Base-by-base conservation (phyloP, 2,113 vertebrate species). In the Chionis minor region DNA sequence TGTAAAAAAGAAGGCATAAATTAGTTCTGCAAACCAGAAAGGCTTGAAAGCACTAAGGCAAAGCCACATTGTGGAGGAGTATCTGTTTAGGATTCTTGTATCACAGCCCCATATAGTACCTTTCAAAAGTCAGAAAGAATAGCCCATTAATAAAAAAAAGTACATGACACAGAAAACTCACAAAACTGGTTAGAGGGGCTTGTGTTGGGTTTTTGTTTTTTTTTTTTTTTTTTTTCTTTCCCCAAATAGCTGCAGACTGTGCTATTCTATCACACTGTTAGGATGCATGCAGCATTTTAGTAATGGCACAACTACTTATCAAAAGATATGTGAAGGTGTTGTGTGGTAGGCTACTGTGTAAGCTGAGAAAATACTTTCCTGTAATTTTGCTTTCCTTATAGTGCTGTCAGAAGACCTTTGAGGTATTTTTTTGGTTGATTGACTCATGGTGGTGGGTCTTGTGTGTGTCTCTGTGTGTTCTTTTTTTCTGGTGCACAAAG, bases 351-450 rank as follows among this genome's bases (percentile, higher is more conserved):
- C 20, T 62, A 14, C 4, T 35, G 4, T 47, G 8, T 55, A 73
- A 81, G 12, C 14, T 18, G 4, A 70, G 14, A 93, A 86, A 93
- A 78, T 32, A 40, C 4, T 27, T 90, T 55, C 9, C 17, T 52
- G 4, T 32, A 74, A 55, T 65, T 81, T 40, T 81, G 8, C 9
- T 86, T 72, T 69, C 44, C 28, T 87, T 20, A 44, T 66, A 69
- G 6, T 61, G 7, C 33, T 83, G 10, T 35, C 49, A 90, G 62
- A 86, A 47, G 17, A 3, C 2, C 49, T 88, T 51, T 47, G 22
- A 69, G 32, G 0, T 3, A 6, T 0, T 26, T 65, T 18, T 38
- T 26, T 59, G 4, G 1, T 49, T 81, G 12, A 6, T 40, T 78
- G 38, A 33, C 63, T 81, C 69, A 32, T 33, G 75, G 17, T 35